These are phyloP conservation scores for Penaeus monodon DNA, from an alignment of 2,888 invertebrate genomes.

Conservation along the genomic window DNA sequence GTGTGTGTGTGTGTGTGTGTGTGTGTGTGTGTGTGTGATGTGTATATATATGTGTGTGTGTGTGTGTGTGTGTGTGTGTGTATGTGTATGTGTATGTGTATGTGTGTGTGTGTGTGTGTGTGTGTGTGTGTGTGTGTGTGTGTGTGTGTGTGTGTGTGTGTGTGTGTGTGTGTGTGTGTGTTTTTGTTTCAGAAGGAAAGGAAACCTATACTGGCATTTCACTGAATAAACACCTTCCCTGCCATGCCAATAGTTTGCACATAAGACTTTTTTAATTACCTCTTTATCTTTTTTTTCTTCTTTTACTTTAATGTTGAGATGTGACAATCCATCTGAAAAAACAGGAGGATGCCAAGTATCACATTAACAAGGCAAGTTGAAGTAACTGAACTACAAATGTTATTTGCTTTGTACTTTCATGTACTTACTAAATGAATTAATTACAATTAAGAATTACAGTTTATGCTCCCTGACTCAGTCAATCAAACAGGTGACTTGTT, in stretches of 20 bases:
- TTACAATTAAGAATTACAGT: conserved; percentile 36
- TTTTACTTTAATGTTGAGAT: conserved; percentile 9
- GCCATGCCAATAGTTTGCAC: conserved; percentile 19
- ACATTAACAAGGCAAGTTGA: conserved; percentile 50
- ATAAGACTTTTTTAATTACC: not conserved
- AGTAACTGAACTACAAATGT: conserved; percentile 44
- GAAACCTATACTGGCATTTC: not conserved
- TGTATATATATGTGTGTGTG: too few relatives aligned
- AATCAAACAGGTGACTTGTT: conserved; percentile 46
- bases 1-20: too few relatives aligned
- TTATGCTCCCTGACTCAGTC: conserved; percentile 52
- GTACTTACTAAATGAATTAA: conserved; percentile 41
- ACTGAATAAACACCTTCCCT: not conserved
- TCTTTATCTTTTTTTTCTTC: too few relatives aligned
- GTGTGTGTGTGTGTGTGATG: too few relatives aligned
- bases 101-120: too few relatives aligned
- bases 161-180: too few relatives aligned
- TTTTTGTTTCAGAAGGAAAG: not conserved
- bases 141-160: too few relatives aligned
- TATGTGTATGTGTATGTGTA: too few relatives aligned
- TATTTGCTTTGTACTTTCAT: conserved; percentile 34
- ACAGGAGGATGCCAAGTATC: conserved; percentile 17
- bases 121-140: too few relatives aligned
- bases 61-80: too few relatives aligned
- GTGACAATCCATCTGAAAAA: conserved; percentile 23